Percentiles rank a stretch among this genome's conserved stretches.
Evolutionary conservation across 2,797 vertebrate genomes (phyloP).

Genomic region (Cuniculus paca): DNA sequence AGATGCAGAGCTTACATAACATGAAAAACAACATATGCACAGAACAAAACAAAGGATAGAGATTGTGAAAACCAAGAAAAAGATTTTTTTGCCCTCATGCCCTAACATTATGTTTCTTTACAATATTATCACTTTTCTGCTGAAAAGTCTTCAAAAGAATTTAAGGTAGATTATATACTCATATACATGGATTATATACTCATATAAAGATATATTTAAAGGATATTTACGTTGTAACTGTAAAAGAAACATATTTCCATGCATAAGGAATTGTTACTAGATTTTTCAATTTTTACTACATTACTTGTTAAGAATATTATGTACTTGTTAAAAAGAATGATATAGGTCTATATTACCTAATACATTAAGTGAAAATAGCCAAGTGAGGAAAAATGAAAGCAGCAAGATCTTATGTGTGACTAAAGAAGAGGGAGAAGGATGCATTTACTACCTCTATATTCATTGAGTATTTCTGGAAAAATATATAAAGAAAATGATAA

Average conservation of each 20-base stretch:
- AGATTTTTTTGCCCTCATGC: not conserved
- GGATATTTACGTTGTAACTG: not conserved
- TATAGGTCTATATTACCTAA: not conserved
- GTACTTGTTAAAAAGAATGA: constrained; percentile 25
- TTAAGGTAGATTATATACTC: not conserved
- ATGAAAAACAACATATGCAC: not conserved
- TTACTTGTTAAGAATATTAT: not conserved
- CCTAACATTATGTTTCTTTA: constrained; percentile 7
- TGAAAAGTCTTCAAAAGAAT: constrained; percentile 48
- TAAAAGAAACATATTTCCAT: constrained; percentile 21
- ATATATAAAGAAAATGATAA: not conserved
- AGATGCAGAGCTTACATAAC: not conserved
- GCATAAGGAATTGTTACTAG: not conserved
- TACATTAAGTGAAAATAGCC: constrained; percentile 17
- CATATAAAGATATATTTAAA: constrained; percentile 35
- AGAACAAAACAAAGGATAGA: constrained; percentile 37
- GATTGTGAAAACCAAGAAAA: not conserved
- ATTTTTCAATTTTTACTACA: not conserved
- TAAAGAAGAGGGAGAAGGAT: not conserved
- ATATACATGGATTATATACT: not conserved
- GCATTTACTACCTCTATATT: not conserved
- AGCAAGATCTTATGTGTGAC: not conserved
- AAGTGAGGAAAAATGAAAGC: not conserved
- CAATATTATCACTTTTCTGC: not conserved
- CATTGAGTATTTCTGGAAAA: constrained; percentile 44